Conservation (phyloP, 1,140 invertebrate genomes). For the Drosophila lini region DNA sequence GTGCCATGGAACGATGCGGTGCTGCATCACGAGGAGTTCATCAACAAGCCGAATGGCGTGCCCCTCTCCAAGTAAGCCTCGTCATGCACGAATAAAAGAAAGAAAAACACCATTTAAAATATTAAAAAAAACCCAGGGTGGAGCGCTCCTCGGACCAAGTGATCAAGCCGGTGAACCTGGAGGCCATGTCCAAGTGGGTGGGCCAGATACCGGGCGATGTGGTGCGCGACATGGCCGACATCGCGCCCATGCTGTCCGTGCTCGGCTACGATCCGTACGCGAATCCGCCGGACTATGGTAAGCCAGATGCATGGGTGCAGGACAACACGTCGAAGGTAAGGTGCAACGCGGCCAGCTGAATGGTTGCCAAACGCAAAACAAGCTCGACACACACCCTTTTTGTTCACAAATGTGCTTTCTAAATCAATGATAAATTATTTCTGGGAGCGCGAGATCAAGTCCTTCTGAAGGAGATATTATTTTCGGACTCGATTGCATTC, state of each 20-base stretch:
- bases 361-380: slow-evolving; percentile 48
- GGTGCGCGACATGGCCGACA: slow-evolving; percentile 93
- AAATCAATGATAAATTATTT: background rate
- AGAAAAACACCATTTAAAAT: background rate
- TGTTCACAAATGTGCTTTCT: background rate
- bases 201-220: slow-evolving; percentile 96
- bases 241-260: slow-evolving; percentile 96
- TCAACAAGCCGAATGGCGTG: slow-evolving; percentile 98
- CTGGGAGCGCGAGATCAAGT: background rate
- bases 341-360: slow-evolving; percentile 46
- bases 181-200: slow-evolving; percentile 98
- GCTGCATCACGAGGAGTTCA: slow-evolving; percentile 98
- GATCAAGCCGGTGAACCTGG: slow-evolving; percentile 98
- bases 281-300: slow-evolving; percentile 97
- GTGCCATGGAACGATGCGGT: slow-evolving; percentile 98
- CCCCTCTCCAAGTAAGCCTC: slow-evolving; percentile 93
- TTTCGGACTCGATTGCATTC: background rate
- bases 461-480: too few relatives aligned
- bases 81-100: background rate
- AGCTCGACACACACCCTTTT: slow-evolving; percentile 10
- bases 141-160: slow-evolving; percentile 99
- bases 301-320: slow-evolving; percentile 92
- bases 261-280: slow-evolving; percentile 97
- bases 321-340: slow-evolving; percentile 89
- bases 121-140: slow-evolving; percentile 87